Base-by-base conservation (phyloP, 2,888 invertebrate species). In the Stenotaenia linearis region DNA sequence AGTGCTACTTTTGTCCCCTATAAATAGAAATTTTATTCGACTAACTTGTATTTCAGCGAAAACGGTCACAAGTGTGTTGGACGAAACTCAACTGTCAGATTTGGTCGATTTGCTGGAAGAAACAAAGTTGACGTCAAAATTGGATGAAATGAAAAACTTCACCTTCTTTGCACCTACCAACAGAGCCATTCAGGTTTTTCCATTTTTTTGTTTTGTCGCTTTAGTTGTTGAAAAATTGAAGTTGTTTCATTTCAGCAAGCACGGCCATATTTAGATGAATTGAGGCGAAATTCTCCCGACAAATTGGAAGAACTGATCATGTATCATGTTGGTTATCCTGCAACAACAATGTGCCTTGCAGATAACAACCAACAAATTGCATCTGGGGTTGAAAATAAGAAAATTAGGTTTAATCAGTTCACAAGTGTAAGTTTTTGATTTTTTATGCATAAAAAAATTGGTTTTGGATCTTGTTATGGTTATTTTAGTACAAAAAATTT, bases 241-340 rank as follows among this genome's bases (percentile, higher is more conserved):
- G 6, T 35, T 32, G 3, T 30, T 76, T 78, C 7, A 21, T 25
- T 61, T 18, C 32, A 78, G 78, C 30, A 78, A 30, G 78, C 32
- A 18, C 18, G 32, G n/a, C 78, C 78, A 69, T 30, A 69, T 23
- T 69, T 88, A 35, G 84, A 86, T 4, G 84, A 86, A 61, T 83
- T 88, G 35, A 50, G 18, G 18, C 85, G 85, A 79, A 85, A 85
- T 15, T 86, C 89, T 82, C 83, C 84, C 25, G 86, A 87, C 32
- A 89, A 89, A 81, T 85, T 92, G 35, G 85, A 87, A 78, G 88
- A 90, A n/a, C 86, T 91, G 81, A 86, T 92, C n/a, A 86, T 89
- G 80, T 91, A 91, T 83, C 92, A 92, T 83, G 88, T 91, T 21
- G 87, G 89, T 6, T 85, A 87, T 76, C 90, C 90, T n/a, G 87